A percentile compares a stretch with the other conserved stretches of the same genome.
Evolutionary conservation across 1,140 invertebrate genomes (phyloP).

Genomic region (Aethina tumida): DNA sequence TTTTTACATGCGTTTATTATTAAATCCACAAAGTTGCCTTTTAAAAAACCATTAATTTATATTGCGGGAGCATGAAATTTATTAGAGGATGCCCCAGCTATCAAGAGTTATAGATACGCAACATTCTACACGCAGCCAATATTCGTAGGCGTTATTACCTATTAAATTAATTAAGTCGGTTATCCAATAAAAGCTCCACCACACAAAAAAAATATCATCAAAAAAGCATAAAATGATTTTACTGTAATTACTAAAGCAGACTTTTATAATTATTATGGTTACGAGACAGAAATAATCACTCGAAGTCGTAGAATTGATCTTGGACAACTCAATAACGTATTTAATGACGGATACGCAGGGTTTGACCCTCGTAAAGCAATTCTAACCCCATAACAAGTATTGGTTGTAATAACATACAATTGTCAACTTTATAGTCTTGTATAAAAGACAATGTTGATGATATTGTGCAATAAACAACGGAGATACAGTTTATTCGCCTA

Average conservation of each 20-base stretch:
- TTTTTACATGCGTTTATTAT: constrained; percentile 10
- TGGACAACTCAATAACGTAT: not conserved
- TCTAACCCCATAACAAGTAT: no score
- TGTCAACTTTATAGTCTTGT: no score
- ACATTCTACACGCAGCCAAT: constrained; percentile 11
- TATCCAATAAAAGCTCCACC: no score
- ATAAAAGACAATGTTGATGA: no score
- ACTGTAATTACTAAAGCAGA: not conserved
- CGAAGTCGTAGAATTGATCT: constrained; percentile 3
- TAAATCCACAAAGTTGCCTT: constrained; percentile 12
- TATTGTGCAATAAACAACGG: no score
- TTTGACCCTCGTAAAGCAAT: no score
- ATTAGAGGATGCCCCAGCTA: constrained; percentile 15
- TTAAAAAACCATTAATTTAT: constrained; percentile 19
- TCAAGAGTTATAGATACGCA: constrained; percentile 16
- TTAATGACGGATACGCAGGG: no score
- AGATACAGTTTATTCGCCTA: no score
- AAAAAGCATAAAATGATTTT: constrained; percentile 11
- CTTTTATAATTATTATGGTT: constrained; percentile 2
- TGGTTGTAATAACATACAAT: no score
- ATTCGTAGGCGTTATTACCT: constrained; percentile 16
- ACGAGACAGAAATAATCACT: constrained; percentile 3
- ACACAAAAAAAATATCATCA: constrained; percentile 5
- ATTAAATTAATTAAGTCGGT: no score
- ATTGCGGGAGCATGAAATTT: constrained; percentile 14